phyloP scores from a whole-genome alignment of 1,140 invertebrate species.

The Adoxophyes honmai region DNA sequence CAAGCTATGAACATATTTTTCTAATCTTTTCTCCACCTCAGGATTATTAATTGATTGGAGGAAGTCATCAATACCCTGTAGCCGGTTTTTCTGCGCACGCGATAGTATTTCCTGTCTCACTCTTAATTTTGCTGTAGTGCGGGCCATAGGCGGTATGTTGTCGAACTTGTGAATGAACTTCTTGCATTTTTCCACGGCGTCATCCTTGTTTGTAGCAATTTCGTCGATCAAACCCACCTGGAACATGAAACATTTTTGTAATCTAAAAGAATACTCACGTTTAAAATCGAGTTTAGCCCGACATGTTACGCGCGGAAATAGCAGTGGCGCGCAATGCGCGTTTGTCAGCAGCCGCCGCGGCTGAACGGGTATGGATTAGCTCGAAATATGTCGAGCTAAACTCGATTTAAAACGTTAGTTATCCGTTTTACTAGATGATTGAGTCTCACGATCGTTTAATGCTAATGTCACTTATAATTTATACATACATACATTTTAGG shows the following conservation, averaged over 20 bases:
- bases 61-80: conserved; percentile 79
- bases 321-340: no score
- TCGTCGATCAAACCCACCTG: conserved; percentile 86
- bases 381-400: no score
- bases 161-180: conserved; percentile 79
- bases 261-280: no score
- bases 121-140: conserved; percentile 78
- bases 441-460: no score
- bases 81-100: conserved; percentile 76
- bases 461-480: no score
- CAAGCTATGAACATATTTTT: conserved; percentile 75
- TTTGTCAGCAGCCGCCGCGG: no score
- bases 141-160: conserved; percentile 78
- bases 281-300: no score
- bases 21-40: conserved; percentile 80
- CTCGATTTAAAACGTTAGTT: no score
- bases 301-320: no score
- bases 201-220: conserved; percentile 81
- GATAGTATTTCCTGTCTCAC: conserved; percentile 75
- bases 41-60: conserved; percentile 76
- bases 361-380: no score
- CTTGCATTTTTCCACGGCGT: conserved; percentile 80
- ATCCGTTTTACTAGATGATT: no score
- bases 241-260: conserved; percentile 18
- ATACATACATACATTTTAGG: no score